phyloP scores from a whole-genome alignment of 2,888 invertebrate genomes.

The Caradrina clavipalpis region DNA sequence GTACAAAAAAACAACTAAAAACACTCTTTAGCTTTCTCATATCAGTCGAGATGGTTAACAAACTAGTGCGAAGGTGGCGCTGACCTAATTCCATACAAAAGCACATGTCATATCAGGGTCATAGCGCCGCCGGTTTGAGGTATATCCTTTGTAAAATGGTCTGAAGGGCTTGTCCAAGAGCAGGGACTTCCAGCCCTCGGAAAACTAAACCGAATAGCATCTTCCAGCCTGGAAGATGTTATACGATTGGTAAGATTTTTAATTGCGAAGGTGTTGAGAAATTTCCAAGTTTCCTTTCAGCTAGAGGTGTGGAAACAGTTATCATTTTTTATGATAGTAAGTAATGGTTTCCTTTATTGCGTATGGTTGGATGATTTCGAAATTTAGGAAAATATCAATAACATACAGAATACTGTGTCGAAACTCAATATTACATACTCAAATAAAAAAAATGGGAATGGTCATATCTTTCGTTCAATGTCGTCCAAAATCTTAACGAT shows the following conservation, averaged over 20 bases:
- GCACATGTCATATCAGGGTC: constrained; percentile 31
- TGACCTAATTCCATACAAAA: constrained; percentile 34
- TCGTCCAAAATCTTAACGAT: no score
- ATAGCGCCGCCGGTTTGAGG: constrained; percentile 6
- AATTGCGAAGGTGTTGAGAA: constrained; percentile 4
- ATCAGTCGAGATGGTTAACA: constrained; percentile 11
- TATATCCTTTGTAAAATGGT: constrained; percentile 13
- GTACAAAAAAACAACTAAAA: no score
- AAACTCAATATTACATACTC: constrained; percentile 4
- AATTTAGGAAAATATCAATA: constrained; percentile 23
- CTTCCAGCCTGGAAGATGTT: neutral
- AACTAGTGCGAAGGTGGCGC: constrained; percentile 15
- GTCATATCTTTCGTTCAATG: no score
- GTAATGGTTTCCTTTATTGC: constrained; percentile 37
- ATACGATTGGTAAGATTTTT: neutral
- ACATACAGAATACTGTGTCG: constrained; percentile 1
- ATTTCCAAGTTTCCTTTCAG: constrained; percentile 38
- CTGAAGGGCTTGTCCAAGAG: constrained; percentile 5
- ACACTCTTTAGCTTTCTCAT: no score
- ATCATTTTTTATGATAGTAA: constrained; percentile 33
- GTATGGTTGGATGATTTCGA: constrained; percentile 17
- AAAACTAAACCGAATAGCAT: no score
- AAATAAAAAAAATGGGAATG: no score
- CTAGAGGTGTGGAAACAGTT: constrained; percentile 12
- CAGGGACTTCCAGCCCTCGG: no score